Base-by-base conservation (phyloP, 2,888 invertebrate genomes). In the Epinotia demarniana region DNA sequence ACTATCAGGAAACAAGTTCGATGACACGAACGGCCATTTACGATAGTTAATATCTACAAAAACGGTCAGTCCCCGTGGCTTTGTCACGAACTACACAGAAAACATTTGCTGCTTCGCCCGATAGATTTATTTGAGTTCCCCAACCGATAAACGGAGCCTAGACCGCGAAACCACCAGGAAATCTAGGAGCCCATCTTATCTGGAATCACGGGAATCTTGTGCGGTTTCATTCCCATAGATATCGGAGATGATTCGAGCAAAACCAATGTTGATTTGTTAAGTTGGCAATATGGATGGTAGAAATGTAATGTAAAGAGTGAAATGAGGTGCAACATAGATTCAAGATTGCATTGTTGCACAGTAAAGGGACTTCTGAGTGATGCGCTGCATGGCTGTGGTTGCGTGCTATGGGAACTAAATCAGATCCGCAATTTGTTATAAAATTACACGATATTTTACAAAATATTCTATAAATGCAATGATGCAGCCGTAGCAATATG, bases 141-240 rank as follows among this genome's bases (percentile, higher is more conserved):
- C 81, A 84, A 82, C 85, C 87, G 91, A 93, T 93, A 93, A 92
- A 89, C 87, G 87, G 88, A 85, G 88, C 88, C 82, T 82, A 87
- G 88, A 92, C 93, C 92, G 89, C 91, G 87, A 92, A 93, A 91
- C 92, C 89, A 85, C 91, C 84, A 88, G 91, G 87, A 90, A 92
- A 93, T 92, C 91, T 90, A 88, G 82, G 85, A 87, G 84, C 84
- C 81, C 81, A 92, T 92, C 92, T 92, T 90, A 93, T 93, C 92
- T 90, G 81, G 83, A 90, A 92, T 91, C 93, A 86, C 84, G 87
- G 88, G 91, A 90, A 92, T 92, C 91, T 88, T 77, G 81, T 91
- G 92, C 84, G 92, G 92, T 92, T 92, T 87, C 85, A 85, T 91
- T 92, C 90, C 87, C 91, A 91, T 90, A 90, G 89, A 86, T 69